Percentiles rank a stretch among this genome's conserved stretches.
phyloP scores from a whole-genome alignment of 2,888 invertebrate species.

The Drosophila hamatofila region DNA sequence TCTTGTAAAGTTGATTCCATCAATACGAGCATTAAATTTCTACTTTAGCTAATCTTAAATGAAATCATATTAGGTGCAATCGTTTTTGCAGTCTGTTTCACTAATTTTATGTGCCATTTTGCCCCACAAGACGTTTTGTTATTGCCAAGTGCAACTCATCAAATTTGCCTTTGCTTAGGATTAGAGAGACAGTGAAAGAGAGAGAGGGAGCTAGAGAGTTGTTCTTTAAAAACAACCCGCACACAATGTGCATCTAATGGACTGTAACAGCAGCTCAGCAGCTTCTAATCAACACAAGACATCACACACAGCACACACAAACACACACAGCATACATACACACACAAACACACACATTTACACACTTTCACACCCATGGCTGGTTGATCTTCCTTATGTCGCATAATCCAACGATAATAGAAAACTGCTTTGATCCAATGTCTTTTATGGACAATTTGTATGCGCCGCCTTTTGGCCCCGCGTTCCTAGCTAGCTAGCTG shows the following conservation, averaged over 20 bases:
- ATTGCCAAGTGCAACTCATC: conserved; percentile 29
- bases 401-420: conserved; percentile 65
- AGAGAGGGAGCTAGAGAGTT: neutral
- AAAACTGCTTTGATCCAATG: conserved; percentile 74
- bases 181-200: neutral
- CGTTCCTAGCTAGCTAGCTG: neutral
- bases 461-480: conserved; percentile 74
- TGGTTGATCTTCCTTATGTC: conserved; percentile 54
- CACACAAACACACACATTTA: neutral
- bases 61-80: conserved; percentile 32
- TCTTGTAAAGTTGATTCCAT: neutral
- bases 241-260: conserved; percentile 63
- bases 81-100: conserved; percentile 37
- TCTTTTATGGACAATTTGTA: conserved; percentile 84
- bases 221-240: conserved; percentile 19
- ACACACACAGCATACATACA: conserved; percentile 11
- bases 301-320: conserved; percentile 25
- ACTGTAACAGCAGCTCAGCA: conserved; percentile 40
- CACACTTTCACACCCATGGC: conserved; percentile 6
- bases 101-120: conserved; percentile 50
- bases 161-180: neutral
- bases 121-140: neutral
- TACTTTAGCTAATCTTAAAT: conserved; percentile 11
- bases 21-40: neutral
- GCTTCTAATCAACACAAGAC: conserved; percentile 61